Percentiles rank a stretch among this genome's conserved stretches.
Conservation (phyloP, 2,113 vertebrate species). For the Austrofundulus limnaeus region DNA sequence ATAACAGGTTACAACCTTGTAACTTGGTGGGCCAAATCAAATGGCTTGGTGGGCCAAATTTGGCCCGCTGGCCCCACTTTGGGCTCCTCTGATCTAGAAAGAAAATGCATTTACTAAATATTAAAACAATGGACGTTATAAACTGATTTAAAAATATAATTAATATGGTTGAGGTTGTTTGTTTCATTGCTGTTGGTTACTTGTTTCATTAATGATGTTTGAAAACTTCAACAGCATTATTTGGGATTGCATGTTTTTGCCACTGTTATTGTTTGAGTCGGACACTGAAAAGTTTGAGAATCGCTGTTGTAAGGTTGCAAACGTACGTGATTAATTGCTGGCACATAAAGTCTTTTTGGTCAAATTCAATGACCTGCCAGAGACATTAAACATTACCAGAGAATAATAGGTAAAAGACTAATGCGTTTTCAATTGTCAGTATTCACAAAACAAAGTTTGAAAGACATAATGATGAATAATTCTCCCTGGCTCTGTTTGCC, state of each 20-base stretch:
- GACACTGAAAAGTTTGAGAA: background rate
- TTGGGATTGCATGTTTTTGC: too few relatives aligned
- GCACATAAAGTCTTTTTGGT: constrained; percentile 34
- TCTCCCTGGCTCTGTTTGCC: constrained; percentile 62
- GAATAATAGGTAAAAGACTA: constrained; percentile 51
- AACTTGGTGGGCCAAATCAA: too few relatives aligned
- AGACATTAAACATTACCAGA: constrained; percentile 67
- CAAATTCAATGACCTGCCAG: constrained; percentile 41
- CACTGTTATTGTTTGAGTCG: background rate
- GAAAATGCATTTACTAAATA: too few relatives aligned
- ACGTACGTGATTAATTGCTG: constrained; percentile 46
- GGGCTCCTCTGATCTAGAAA: too few relatives aligned
- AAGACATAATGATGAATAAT: constrained; percentile 63
- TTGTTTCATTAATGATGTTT: too few relatives aligned
- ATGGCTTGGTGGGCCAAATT: too few relatives aligned
- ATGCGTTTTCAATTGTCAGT: constrained; percentile 60
- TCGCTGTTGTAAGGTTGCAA: constrained; percentile 53
- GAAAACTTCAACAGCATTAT: too few relatives aligned
- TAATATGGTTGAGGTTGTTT: background rate
- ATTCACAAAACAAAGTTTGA: constrained; percentile 58
- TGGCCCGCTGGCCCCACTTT: too few relatives aligned
- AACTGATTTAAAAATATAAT: too few relatives aligned
- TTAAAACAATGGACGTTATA: too few relatives aligned
- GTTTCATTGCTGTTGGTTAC: background rate
- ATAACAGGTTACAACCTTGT: too few relatives aligned